Evolutionary conservation across 2,113 vertebrate genomes (phyloP).

Genomic region (Callipepla squamata): DNA sequence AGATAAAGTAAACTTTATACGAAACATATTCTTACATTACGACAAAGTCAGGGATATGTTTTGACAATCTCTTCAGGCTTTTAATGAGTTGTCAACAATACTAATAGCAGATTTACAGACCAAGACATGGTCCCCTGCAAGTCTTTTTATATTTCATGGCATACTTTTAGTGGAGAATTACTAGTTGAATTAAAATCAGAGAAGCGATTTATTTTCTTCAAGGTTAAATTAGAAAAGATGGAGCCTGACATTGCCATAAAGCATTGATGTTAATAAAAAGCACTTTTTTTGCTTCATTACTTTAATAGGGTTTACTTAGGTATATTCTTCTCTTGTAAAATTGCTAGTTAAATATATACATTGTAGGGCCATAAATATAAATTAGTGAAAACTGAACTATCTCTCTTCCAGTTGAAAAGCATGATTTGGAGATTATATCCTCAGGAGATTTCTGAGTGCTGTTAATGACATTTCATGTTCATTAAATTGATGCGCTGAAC

Average conservation of each 20-base stretch:
- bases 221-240: not conserved
- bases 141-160: not conserved
- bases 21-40: not conserved
- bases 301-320: constrained; percentile 1
- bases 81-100: not conserved
- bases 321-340: not conserved
- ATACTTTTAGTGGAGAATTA: not conserved
- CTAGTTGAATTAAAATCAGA: constrained; percentile 11
- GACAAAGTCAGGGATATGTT: not conserved
- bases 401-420: not conserved
- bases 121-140: not conserved
- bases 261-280: not conserved
- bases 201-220: constrained; percentile 16
- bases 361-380: not conserved
- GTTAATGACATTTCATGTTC: constrained; percentile 6
- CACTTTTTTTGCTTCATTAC: not conserved
- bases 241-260: not conserved
- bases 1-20: not conserved
- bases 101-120: not conserved
- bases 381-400: constrained; percentile 16
- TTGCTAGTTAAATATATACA: not conserved
- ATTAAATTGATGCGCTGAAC: not conserved
- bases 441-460: not conserved
- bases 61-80: not conserved
- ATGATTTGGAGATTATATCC: constrained; percentile 5